Conservation (phyloP, 1,140 invertebrate genomes). For the Onthophagus taurus region DNA sequence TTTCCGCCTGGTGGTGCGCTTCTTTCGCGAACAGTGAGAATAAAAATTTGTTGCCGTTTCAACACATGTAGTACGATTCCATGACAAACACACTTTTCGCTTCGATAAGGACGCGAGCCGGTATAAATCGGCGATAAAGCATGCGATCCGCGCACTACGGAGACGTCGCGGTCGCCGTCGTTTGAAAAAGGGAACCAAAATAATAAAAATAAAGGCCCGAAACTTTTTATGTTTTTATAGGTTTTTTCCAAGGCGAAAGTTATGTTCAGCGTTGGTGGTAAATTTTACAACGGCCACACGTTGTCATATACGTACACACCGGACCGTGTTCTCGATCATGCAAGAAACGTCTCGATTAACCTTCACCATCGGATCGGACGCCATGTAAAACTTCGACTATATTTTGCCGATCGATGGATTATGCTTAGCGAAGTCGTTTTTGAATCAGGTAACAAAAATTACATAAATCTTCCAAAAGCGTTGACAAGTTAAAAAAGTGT, state of each 20-base stretch:
- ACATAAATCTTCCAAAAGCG: too few species aligned
- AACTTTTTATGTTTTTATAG: conserved; percentile 42
- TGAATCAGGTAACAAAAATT: conserved; percentile 53
- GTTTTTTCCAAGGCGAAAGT: conserved; percentile 57
- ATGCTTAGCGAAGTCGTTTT: conserved; percentile 70
- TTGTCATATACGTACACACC: conserved; percentile 61
- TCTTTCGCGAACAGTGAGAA: too few species aligned
- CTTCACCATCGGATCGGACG: conserved; percentile 52
- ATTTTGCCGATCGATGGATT: conserved; percentile 68
- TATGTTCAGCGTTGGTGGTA: conserved; percentile 55
- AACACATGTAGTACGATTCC: too few species aligned
- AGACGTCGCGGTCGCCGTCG: too few species aligned
- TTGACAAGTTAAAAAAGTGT: too few species aligned
- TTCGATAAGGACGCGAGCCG: not conserved
- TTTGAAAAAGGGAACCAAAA: too few species aligned
- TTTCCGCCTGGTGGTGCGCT: too few species aligned
- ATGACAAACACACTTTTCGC: too few species aligned
- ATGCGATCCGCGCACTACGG: not conserved
- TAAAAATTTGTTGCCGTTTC: too few species aligned
- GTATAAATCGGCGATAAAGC: not conserved
- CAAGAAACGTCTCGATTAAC: conserved; percentile 63
- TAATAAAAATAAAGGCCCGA: conserved; percentile 11
- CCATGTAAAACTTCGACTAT: conserved; percentile 60
- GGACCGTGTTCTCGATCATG: conserved; percentile 60
- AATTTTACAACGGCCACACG: conserved; percentile 50